Conservation (phyloP, 2,888 invertebrate species). For the Syrista parreyssii region DNA sequence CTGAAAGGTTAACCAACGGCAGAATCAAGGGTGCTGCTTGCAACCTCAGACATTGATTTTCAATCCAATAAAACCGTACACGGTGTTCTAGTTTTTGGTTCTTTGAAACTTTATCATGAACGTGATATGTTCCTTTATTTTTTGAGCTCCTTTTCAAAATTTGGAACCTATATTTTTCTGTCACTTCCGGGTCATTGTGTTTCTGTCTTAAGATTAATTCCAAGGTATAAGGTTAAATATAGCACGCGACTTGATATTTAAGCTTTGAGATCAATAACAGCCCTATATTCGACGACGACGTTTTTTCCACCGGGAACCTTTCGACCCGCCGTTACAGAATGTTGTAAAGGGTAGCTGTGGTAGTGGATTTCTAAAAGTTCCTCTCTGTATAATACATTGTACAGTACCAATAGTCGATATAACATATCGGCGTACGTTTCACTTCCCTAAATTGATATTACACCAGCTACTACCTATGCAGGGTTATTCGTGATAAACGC, state of each 20-base stretch:
- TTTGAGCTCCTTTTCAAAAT: not conserved
- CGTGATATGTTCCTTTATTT: too few relatives aligned
- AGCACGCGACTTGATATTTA: constrained; percentile 28
- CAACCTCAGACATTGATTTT: not conserved
- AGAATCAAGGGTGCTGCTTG: not conserved
- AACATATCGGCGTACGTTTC: not conserved
- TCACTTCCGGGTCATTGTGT: not conserved
- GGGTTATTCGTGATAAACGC: not conserved
- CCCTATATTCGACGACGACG: not conserved
- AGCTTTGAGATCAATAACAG: constrained; percentile 20
- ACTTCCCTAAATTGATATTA: not conserved
- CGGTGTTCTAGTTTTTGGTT: not conserved
- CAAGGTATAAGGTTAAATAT: constrained; percentile 7
- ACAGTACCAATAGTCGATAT: not conserved
- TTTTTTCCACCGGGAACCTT: not conserved
- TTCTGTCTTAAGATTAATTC: not conserved
- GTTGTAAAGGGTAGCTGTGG: not conserved
- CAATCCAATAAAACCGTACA: not conserved
- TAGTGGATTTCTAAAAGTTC: not conserved
- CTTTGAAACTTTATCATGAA: not conserved
- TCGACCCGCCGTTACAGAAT: not conserved
- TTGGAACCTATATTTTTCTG: not conserved
- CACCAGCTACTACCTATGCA: not conserved
- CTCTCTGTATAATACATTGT: not conserved
- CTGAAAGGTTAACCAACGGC: not conserved